These are phyloP conservation scores for Acrossocheilus wenchowensis DNA, from an alignment of 2,797 vertebrate genomes.

Conservation along the genomic window DNA sequence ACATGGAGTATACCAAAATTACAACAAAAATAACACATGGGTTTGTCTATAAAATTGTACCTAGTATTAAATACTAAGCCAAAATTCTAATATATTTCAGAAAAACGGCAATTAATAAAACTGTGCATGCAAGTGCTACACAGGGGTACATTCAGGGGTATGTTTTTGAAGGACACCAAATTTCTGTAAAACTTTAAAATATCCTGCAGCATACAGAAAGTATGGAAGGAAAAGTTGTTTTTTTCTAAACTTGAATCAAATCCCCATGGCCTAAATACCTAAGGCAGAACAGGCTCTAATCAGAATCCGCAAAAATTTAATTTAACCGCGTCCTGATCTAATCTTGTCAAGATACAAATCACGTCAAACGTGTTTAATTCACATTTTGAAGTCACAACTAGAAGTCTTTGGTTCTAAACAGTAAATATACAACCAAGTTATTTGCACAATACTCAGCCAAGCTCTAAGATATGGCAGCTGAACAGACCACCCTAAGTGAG, in stretches of 20 bases:
- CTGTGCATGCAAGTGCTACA: neutral
- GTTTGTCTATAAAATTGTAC: neutral
- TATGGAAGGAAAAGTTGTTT: conserved; percentile 15
- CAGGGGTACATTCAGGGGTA: neutral
- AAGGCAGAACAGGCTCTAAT: neutral
- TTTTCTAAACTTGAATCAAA: neutral
- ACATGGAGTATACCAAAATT: neutral
- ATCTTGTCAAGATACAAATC: neutral
- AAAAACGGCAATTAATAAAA: neutral
- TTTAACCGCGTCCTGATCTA: neutral
- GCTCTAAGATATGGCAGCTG: neutral
- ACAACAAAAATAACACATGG: neutral
- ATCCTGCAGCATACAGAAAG: conserved; percentile 12
- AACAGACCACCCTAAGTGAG: neutral
- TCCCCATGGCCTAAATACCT: neutral
- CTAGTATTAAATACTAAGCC: neutral
- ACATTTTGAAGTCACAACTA: neutral
- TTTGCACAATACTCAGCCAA: neutral
- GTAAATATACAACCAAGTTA: neutral
- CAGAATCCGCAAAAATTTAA: neutral
- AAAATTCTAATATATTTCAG: neutral
- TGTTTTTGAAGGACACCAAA: neutral
- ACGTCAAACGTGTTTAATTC: neutral
- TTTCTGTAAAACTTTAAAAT: neutral
- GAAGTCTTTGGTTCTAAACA: neutral